Evolutionary conservation across 53 echinoderm and acorn worm genomes (phyloP).

Genomic region (Henricia sp.): DNA sequence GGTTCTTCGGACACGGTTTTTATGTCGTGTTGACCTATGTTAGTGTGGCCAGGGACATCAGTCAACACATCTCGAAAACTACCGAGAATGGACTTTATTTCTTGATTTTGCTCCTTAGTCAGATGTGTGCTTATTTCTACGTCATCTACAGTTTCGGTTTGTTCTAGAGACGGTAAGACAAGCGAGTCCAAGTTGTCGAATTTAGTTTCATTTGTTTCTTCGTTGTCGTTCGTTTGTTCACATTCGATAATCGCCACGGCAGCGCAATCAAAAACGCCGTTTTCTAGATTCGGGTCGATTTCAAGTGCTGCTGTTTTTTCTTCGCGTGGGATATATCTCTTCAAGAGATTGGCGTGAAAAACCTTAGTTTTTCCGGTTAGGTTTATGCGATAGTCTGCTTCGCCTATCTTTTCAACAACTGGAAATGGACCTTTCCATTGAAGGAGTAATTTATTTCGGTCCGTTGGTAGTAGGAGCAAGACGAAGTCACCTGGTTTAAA

Average conservation of each 20-base stretch:
- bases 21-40: not conserved
- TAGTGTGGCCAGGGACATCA: not conserved
- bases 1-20: not conserved
- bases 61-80: not conserved
- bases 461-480: constrained; percentile 54
- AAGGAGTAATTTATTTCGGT: constrained; percentile 52
- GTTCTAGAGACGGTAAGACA: not conserved
- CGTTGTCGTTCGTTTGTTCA: not conserved
- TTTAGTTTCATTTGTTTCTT: not conserved
- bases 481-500: constrained; percentile 49
- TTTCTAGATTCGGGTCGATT: not conserved
- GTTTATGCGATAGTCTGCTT: not conserved
- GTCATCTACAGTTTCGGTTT: constrained; percentile 36
- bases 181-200: not conserved
- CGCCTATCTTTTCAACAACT: not conserved
- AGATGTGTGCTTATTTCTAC: not conserved
- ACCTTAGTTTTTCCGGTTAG: not conserved
- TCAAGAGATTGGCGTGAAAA: no score
- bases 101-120: not conserved
- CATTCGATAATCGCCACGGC: not conserved
- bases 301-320: not conserved
- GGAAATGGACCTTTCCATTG: constrained; percentile 9
- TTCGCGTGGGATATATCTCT: constrained; percentile 8
- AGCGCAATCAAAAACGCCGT: no score
- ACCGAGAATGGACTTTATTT: not conserved